Evolutionary conservation across 2,113 vertebrate species (phyloP).

Genomic region (Daphoenositta chrysoptera): DNA sequence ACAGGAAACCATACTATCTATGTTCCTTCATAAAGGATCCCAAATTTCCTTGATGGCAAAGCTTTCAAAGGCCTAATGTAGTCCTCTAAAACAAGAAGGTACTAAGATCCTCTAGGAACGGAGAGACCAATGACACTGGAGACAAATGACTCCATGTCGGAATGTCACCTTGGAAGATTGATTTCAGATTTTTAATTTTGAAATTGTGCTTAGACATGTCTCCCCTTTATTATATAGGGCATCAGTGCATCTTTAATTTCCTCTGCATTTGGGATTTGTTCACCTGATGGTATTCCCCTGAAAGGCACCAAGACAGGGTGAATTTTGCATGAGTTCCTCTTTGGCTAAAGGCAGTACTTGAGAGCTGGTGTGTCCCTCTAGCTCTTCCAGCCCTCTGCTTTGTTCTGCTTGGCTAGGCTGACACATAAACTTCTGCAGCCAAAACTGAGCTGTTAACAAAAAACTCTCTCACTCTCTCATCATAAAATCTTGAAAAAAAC

Average conservation of each 20-base stretch:
- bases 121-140: background rate
- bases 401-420: background rate
- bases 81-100: background rate
- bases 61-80: background rate
- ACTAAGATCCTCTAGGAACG: background rate
- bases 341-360: background rate
- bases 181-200: background rate
- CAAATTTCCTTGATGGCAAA: background rate
- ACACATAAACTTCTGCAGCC: background rate
- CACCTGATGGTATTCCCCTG: background rate
- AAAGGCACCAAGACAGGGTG: background rate
- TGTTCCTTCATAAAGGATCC: background rate
- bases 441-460: background rate
- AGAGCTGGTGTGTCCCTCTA: background rate
- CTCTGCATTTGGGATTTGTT: background rate
- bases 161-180: background rate
- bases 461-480: background rate
- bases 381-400: background rate
- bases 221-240: background rate
- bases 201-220: background rate
- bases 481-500: background rate
- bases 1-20: background rate
- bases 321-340: background rate
- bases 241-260: background rate
- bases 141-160: background rate